phyloP scores from a whole-genome alignment of 2,888 invertebrate species.

The Alloscopus bannaensis region DNA sequence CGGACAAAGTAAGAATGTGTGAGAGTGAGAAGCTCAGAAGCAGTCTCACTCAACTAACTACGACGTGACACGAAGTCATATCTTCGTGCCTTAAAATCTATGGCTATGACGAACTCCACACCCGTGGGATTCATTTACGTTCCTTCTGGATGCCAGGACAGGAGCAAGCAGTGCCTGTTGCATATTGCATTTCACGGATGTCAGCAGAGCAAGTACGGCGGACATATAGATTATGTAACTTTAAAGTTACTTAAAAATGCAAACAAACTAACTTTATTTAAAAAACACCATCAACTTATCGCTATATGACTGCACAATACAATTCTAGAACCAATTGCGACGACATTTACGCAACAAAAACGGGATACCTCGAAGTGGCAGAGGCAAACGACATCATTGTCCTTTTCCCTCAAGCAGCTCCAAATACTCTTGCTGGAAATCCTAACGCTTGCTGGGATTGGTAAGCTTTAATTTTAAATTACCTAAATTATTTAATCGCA shows the following conservation, averaged over 20 bases:
- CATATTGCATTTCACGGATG: slow-evolving; percentile 73
- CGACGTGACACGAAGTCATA: too few relatives aligned
- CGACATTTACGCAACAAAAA: slow-evolving; percentile 66
- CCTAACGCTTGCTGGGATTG: slow-evolving; percentile 70
- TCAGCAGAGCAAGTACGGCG: slow-evolving; percentile 67
- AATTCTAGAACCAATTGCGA: slow-evolving; percentile 44
- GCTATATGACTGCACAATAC: background rate
- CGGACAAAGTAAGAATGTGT: too few relatives aligned
- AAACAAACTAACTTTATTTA: background rate
- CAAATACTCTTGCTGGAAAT: slow-evolving; percentile 48
- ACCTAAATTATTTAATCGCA: slow-evolving; percentile 1
- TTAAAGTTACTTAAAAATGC: slow-evolving; percentile 4
- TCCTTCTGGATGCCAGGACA: slow-evolving; percentile 67
- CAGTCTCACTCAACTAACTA: too few relatives aligned
- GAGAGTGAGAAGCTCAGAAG: too few relatives aligned
- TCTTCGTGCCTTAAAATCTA: too few relatives aligned
- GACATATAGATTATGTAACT: background rate
- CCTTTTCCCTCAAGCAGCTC: slow-evolving; percentile 68
- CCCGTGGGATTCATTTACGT: slow-evolving; percentile 68
- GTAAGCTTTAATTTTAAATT: slow-evolving; percentile 39
- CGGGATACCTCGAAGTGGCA: slow-evolving; percentile 68
- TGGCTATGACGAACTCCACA: too few relatives aligned
- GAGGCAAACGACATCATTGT: slow-evolving; percentile 70
- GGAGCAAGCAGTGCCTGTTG: slow-evolving; percentile 63
- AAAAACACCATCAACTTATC: background rate